A percentile compares a stretch with the other conserved stretches of the same genome.
phyloP scores from a whole-genome alignment of 2,113 vertebrate species.

The Cynopterus brachyotis region DNA sequence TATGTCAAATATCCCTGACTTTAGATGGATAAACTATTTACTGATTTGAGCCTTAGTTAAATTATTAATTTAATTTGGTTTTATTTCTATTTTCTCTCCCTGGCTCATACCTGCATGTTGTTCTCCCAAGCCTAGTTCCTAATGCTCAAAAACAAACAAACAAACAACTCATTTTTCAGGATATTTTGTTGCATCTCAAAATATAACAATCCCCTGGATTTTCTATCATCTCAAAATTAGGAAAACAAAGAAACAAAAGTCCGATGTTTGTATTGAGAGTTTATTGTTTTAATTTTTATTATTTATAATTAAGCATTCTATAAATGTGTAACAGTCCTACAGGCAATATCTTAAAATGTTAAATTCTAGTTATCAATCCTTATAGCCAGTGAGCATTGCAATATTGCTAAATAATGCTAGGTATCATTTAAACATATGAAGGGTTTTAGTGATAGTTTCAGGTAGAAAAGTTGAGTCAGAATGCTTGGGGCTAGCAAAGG shows the following conservation, averaged over 20 bases:
- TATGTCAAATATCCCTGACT: background rate
- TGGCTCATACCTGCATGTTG: background rate
- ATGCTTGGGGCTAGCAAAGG: background rate
- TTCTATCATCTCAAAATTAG: constrained; percentile 1
- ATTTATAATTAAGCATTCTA: background rate
- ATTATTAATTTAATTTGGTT: constrained; percentile 20
- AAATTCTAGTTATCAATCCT: background rate
- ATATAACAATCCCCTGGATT: background rate
- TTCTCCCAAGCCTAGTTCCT: background rate
- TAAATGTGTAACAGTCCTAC: background rate
- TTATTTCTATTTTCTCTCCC: constrained; percentile 8
- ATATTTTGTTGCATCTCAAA: background rate
- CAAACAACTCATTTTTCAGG: background rate
- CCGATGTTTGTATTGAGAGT: constrained; percentile 1
- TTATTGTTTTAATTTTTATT: background rate
- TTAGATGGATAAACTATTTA: background rate
- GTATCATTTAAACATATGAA: constrained; percentile 44
- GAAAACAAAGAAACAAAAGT: constrained; percentile 6
- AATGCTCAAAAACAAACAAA: background rate
- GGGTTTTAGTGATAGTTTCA: constrained; percentile 22
- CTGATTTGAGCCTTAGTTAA: background rate
- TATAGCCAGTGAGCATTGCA: background rate
- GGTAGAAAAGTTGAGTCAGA: constrained; percentile 7
- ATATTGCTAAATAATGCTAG: background rate
- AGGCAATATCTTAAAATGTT: background rate